phyloP scores from a whole-genome alignment of 1,140 invertebrate genomes.

The Antheraea mylitta region DNA sequence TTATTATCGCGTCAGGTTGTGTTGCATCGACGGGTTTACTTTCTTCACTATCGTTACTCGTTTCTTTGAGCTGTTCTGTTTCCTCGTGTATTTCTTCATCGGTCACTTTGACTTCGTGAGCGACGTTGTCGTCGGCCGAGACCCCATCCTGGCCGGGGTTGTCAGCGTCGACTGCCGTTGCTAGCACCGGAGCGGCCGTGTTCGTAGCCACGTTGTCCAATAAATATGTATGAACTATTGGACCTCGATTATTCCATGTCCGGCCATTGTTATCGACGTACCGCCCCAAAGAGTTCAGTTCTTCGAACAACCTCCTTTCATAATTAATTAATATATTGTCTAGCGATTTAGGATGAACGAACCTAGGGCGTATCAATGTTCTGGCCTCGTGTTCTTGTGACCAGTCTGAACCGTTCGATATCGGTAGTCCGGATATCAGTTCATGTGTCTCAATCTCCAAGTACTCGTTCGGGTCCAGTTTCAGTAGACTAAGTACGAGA shows the following conservation, averaged over 20 bases:
- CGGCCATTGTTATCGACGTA: slow-evolving; percentile 55
- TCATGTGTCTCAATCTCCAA: slow-evolving; percentile 78
- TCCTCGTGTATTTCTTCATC: slow-evolving; percentile 38
- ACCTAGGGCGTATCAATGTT: slow-evolving; percentile 79
- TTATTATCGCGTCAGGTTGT: slow-evolving; percentile 55
- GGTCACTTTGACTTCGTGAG: slow-evolving; percentile 65
- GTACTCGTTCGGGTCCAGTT: slow-evolving; percentile 86
- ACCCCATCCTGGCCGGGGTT: slow-evolving; percentile 49
- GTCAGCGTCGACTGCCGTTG: slow-evolving; percentile 37
- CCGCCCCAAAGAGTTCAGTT: slow-evolving; percentile 84
- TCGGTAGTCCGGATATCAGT: slow-evolving; percentile 75
- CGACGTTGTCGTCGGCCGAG: slow-evolving; percentile 66
- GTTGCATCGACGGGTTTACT: slow-evolving; percentile 11
- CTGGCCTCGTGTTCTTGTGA: slow-evolving; percentile 78
- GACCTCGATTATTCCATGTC: slow-evolving; percentile 54
- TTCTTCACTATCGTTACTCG: slow-evolving; percentile 18
- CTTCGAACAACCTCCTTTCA: slow-evolving; percentile 86
- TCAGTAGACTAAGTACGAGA: slow-evolving; percentile 86
- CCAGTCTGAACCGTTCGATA: slow-evolving; percentile 84
- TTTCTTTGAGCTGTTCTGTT: background rate
- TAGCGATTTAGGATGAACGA: slow-evolving; percentile 86
- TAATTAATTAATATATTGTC: slow-evolving; percentile 87
- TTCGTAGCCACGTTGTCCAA: slow-evolving; percentile 66
- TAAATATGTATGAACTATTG: slow-evolving; percentile 70
- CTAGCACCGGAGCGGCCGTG: slow-evolving; percentile 52